Evolutionary conservation across 2,888 invertebrate species (phyloP), one percentile per base, ranked within the genome.

Genomic region (Lamproptera curius): DNA sequence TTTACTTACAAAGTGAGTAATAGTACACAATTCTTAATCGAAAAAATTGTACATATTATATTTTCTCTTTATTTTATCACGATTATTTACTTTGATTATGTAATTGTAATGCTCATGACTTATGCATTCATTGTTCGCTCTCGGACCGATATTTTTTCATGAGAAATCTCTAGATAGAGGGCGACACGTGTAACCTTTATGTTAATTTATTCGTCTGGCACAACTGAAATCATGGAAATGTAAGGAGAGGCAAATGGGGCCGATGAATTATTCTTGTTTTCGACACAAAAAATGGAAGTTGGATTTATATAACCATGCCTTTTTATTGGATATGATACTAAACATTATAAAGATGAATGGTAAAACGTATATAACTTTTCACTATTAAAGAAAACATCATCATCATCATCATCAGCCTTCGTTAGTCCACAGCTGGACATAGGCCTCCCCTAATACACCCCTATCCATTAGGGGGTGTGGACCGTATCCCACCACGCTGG

Each of bases 141-240:
- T 8, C 23, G 8, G 8, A 23, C 23, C 23, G 23, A 23, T 23
- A 9, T 28, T 28, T 28, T 28, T 8, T 10, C 28, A 28, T n/a
- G 28, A 10, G 28, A 4, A 23, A 4, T 23, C 8, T 4, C 4
- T 10, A 28, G 10, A 6, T 28, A 17, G 17, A 17, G 20, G n/a
- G 11, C 1, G 20, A 13, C 16, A 10, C 16, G n/a, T 10, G n/a
- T 16, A 31, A 16, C 16, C 31, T 41, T 41, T 31, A 16, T 31
- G 16, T 41, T 11, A 41, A 41, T 41, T 28, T 41, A 28, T 41
- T 5, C 28, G 15, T 40, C 23, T 28, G 28, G 10, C 6, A 28
- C 28, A 2, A 10, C 28, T 28, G 28, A 28, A 34, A 2, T 8
- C 14, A 34, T 34, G 13, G n/a, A 13, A 34, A 34, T 15, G 11